Evolutionary conservation across 2,888 invertebrate species (phyloP), one percentile per base, ranked within the genome.

Genomic region (Microctonus brassicae): DNA sequence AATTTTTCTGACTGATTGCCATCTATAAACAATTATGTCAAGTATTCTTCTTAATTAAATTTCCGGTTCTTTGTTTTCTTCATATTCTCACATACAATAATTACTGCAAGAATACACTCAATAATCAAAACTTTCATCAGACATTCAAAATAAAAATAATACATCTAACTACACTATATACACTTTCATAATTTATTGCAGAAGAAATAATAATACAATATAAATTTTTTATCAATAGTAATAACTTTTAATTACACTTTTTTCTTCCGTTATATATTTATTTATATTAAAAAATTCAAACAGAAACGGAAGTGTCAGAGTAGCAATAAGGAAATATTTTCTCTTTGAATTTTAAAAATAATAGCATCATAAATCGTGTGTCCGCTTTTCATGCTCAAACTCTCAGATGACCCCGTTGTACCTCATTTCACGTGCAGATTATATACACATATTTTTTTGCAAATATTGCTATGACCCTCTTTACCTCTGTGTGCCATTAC

Each of bases 381-480:
- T 7, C 17, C 47, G 7, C 20, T 47, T 47, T 20, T 20, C 47
- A 47, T 17, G 6, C 47, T 4, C 17, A 55, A 53, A 34, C 24
- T 53, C 53, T 52, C 36, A 22, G 57, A 57, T 66, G 66, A 66
- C 66, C 66, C 34, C 33, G 34, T 65, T 57, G 39, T 39, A 26
- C 36, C 57, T 57, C 36, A n/a, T 55, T n/a, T 63, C 57, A 13
- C n/a, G 34, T 24, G 22, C 42, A 47, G 7, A 29, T 47, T 66
- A 53, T 66, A 53, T 61, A 58, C 29, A 24, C 24, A 34, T 60
- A 24, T 34, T 42, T 42, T 11, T 57, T 64, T 34, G 17, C 22
- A 60, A 29, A 77, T 64, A 70, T 74, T 78, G 57, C 73, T 68
- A 76, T 77, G 78, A 80, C 75, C 78, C 80, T 77, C 77, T 78